Evolutionary conservation across 2,113 vertebrate species (phyloP), one percentile per base, ranked within the genome.

Genomic region (Rhinichthys klamathensis): DNA sequence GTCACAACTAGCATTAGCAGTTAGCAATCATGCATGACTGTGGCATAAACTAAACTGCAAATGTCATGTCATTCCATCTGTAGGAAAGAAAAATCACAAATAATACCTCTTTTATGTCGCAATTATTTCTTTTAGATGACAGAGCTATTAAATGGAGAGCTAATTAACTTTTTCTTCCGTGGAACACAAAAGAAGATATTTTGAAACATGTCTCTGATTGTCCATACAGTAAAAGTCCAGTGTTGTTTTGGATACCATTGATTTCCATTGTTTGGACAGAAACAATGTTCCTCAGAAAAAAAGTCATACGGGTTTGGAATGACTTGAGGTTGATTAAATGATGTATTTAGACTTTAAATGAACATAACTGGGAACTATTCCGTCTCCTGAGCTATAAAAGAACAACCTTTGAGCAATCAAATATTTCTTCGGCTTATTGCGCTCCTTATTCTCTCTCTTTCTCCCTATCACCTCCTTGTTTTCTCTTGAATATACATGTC

Each of bases 401-500:
- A 63, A 25, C 11, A 79, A 27, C 60, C 21, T 49, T 80, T 65
- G 35, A 46, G 60, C 38, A 65, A 65, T 80, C 46, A 49, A 65
- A 27, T 44, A n/a, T 41, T 80, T 27, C 21, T 25, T 25, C 4
- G 21, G 21, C 58, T 69, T 56, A 69, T 61, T 51, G 67, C 10
- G 21, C 8, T 32, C 41, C 21, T 51, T 70, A 38, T 11, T 70
- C 18, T n/a, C 30, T 30, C 6, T 16, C 44, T 35, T 3, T 32
- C 30, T 35, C 32, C 4, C 32, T 35, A 30, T 85, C 4, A 15
- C 25, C 74, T 54, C 49, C 81, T 83, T 80, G 58, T 81, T 81
- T 81, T 69, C 25, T 41, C 27, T 63, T 70, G 65, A 83, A 72
- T 84, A 83, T 77, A 63, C 63, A 30, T 84, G 85, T 87, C 80